These are phyloP conservation scores for Chironomus striatipennis DNA, from an alignment of 1,140 invertebrate species.

Conservation along the genomic window DNA sequence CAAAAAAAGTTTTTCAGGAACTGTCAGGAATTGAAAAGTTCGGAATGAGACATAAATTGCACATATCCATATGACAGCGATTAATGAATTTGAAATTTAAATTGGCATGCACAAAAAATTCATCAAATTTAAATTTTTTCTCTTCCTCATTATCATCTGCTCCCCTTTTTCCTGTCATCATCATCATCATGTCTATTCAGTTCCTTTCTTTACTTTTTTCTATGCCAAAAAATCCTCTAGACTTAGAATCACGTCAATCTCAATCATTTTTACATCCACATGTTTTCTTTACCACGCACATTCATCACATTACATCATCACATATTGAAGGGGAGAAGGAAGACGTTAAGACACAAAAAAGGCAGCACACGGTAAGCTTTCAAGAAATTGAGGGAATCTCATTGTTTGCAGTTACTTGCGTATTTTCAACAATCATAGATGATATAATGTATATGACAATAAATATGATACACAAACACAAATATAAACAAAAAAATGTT, in stretches of 20 bases:
- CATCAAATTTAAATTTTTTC: background rate
- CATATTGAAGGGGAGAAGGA: background rate
- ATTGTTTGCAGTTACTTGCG: too few species aligned
- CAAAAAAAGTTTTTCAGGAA: too few species aligned
- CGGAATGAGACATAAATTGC: background rate
- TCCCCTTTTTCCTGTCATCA: background rate
- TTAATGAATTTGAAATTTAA: background rate
- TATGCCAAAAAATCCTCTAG: background rate
- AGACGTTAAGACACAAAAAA: too few species aligned
- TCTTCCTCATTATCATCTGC: background rate
- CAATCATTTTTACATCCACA: constrained; percentile 19
- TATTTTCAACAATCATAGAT: too few species aligned
- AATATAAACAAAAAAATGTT: background rate
- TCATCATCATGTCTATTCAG: background rate
- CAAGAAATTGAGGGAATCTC: too few species aligned
- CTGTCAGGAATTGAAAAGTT: background rate
- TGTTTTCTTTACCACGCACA: background rate
- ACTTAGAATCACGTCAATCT: constrained; percentile 8
- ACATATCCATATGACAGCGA: background rate
- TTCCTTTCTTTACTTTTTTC: too few species aligned
- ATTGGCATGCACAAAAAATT: background rate
- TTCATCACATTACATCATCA: background rate
- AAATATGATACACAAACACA: constrained; percentile 18
- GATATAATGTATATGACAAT: background rate
- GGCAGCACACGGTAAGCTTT: too few species aligned